phyloP scores from a whole-genome alignment of 2,888 invertebrate species.

The Plusia festucae region DNA sequence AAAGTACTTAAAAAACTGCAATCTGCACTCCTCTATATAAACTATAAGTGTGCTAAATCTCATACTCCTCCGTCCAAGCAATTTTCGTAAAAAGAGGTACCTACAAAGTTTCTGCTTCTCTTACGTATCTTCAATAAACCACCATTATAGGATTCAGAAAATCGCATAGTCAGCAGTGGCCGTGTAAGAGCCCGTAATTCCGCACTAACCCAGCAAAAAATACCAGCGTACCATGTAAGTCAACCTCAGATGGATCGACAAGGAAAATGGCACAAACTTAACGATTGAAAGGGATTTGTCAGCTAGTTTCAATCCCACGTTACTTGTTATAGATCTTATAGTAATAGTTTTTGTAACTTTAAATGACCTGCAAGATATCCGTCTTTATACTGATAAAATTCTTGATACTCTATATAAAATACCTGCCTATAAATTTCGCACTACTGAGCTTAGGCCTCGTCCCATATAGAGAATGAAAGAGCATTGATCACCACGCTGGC shows the following conservation, averaged over 20 bases:
- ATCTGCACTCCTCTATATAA: no score
- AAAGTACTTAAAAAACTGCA: no score
- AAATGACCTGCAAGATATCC: not conserved
- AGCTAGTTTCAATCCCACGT: constrained; percentile 12
- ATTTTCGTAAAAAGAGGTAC: no score
- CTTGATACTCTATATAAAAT: no score
- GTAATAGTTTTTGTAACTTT: not conserved
- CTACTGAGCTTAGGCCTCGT: no score
- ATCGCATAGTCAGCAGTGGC: not conserved
- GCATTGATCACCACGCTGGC: no score
- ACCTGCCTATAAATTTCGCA: no score
- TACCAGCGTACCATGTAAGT: not conserved
- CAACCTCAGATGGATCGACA: not conserved
- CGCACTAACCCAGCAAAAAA: constrained; percentile 4
- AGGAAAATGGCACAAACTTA: constrained; percentile 17
- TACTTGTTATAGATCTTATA: constrained; percentile 18
- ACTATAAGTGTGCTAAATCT: no score
- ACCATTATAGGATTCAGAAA: not conserved
- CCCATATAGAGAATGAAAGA: no score
- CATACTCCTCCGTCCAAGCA: no score
- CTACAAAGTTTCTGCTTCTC: no score
- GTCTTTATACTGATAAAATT: not conserved
- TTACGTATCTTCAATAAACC: no score
- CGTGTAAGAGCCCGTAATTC: not conserved
- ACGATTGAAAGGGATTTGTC: constrained; percentile 19